Base-by-base conservation (phyloP, 1,140 invertebrate species). In the Zaprionus davidi region DNA sequence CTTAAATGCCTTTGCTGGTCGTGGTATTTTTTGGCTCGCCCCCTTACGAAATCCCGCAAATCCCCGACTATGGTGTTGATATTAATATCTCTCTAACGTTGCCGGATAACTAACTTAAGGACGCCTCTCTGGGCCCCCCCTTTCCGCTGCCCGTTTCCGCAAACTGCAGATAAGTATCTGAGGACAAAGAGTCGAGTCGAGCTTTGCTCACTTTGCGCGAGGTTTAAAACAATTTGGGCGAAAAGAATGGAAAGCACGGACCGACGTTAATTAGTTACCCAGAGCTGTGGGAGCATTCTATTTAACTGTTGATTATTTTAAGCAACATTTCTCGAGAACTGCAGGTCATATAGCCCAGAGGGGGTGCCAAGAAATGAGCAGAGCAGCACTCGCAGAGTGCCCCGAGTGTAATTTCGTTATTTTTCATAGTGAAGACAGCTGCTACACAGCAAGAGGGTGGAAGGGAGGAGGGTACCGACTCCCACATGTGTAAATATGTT, bases 1-100 rank as follows among this genome's bases (percentile, higher is more conserved):
- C 46, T 20, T 20, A 51, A 24, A 17, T n/a, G 41, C 41, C 41
- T 41, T 6, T 4, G 46, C 38, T 57, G 36, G 13, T 38, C 20
- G 55, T 41, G 41, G n/a, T 46, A 17, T 46, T 46, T 46, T 46
- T 46, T 46, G 41, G 41, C 41, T 46, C 7, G n/a, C 22, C 34
- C 34, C 34, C 38, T n/a, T 31, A 9, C 34, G 13, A 46, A 46
- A 44, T 38, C 26, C 55, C 69, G 34, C 69, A 76, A 76, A 76
- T 72, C 74, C 62, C 60, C 57, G 53, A n/a, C 68, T 38, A 46
- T 12, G 73, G n/a, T 65, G 59, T 71, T 71, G 53, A 53, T 57
- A 71, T 64, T 64, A 76, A 64, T 71, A 51, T 46, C 73, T 46
- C 73, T 64, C 28, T 46, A 34, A 55, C 41, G 44, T 59, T 71